Percentiles rank a stretch among this genome's conserved stretches.
Evolutionary conservation across 2,113 vertebrate genomes (phyloP).

Genomic region (Anguilla rostrata): DNA sequence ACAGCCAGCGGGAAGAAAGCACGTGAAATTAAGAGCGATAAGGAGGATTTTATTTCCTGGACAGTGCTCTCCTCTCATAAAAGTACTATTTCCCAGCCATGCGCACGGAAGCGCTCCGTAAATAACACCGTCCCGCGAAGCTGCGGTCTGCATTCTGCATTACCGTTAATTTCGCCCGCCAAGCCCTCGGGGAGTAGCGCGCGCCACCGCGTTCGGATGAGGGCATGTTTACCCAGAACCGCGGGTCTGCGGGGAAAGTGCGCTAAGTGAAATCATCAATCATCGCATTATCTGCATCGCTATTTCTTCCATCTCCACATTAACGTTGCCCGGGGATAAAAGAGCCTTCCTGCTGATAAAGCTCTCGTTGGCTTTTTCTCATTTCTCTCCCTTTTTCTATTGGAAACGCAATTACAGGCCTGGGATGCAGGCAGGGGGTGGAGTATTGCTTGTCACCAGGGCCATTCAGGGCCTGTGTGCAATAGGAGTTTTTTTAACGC

Average conservation of each 20-base stretch:
- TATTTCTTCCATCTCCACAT: background rate
- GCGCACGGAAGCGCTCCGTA: background rate
- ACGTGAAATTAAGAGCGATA: background rate
- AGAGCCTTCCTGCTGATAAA: conserved; percentile 10
- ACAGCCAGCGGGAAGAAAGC: background rate
- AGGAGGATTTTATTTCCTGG: background rate
- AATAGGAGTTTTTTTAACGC: background rate
- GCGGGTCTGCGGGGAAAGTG: background rate
- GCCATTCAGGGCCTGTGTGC: background rate
- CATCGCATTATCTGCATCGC: conserved; percentile 12
- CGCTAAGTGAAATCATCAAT: conserved; percentile 27
- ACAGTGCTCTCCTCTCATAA: background rate
- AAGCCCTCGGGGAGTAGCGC: background rate
- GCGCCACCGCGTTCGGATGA: background rate
- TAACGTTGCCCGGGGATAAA: conserved; percentile 19
- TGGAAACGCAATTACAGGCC: conserved; percentile 10
- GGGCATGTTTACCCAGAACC: background rate
- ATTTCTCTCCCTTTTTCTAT: conserved; percentile 12
- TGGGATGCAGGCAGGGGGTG: background rate
- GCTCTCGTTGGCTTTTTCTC: background rate
- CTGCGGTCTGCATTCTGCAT: background rate
- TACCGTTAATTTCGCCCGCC: background rate
- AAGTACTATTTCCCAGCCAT: no score
- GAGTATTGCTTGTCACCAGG: background rate
- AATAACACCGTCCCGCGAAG: background rate